phyloP scores from a whole-genome alignment of 2,113 vertebrate genomes.

The Mionectes macconnelli region DNA sequence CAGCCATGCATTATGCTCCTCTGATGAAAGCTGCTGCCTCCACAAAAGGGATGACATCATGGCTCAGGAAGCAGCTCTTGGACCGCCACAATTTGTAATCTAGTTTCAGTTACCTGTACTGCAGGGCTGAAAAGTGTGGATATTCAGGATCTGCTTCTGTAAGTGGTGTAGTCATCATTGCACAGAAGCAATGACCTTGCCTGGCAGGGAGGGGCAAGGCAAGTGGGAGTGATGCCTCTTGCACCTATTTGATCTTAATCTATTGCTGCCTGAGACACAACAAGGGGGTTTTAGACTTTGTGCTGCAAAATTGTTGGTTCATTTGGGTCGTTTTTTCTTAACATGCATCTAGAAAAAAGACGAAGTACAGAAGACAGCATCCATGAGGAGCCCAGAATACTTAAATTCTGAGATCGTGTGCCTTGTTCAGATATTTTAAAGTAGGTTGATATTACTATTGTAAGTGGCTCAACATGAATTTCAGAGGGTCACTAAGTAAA shows the following conservation, averaged over 20 bases:
- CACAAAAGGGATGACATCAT: background rate
- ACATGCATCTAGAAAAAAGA: background rate
- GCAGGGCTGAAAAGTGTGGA: background rate
- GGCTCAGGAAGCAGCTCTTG: background rate
- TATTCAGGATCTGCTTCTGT: background rate
- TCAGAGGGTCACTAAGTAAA: conserved; percentile 25
- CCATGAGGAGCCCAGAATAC: background rate
- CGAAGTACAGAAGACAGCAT: background rate
- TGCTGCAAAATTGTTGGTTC: background rate
- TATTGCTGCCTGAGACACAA: background rate
- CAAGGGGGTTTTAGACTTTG: background rate
- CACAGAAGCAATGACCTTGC: background rate
- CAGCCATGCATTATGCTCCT: background rate
- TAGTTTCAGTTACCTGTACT: background rate
- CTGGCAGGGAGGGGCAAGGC: background rate
- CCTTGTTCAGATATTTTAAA: background rate
- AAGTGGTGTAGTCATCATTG: background rate
- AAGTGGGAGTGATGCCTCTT: background rate
- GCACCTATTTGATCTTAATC: background rate
- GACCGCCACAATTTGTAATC: background rate
- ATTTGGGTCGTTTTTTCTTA: background rate
- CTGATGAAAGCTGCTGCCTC: background rate
- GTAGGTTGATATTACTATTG: background rate
- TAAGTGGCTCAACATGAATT: background rate
- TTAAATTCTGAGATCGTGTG: background rate